Conservation (phyloP, 2,797 vertebrate genomes). For the Typhlichthys eigenmanni region DNA sequence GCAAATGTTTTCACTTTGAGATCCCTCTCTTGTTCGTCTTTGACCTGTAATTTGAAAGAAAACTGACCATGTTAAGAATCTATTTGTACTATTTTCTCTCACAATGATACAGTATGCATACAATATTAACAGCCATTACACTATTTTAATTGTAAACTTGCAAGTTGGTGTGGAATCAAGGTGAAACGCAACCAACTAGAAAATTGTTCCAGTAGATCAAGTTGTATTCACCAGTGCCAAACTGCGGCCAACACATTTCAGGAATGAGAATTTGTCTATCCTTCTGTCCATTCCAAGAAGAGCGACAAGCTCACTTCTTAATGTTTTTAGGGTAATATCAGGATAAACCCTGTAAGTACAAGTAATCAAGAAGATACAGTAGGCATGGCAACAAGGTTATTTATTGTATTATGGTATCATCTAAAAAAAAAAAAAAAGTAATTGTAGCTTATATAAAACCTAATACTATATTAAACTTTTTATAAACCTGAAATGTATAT, state of each 20-base stretch:
- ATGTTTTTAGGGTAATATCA: constrained; percentile 80
- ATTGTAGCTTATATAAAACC: no score
- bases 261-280: constrained; percentile 84
- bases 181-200: constrained; percentile 39
- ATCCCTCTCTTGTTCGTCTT: constrained; percentile 87
- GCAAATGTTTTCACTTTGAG: constrained; percentile 89
- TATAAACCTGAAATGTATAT: no score
- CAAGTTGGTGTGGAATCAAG: constrained; percentile 14
- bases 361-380: no score
- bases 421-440: no score
- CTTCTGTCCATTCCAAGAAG: constrained; percentile 78
- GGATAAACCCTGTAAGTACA: constrained; percentile 79
- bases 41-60: constrained; percentile 78
- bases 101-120: background rate
- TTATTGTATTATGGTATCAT: no score
- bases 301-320: constrained; percentile 78
- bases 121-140: constrained; percentile 28
- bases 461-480: no score
- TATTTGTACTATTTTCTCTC: background rate
- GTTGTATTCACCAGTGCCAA: constrained; percentile 85
- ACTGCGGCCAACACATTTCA: constrained; percentile 91
- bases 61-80: constrained; percentile 17
- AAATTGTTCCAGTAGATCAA: constrained; percentile 22
- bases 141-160: constrained; percentile 37
- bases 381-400: constrained; percentile 12